phyloP scores from a whole-genome alignment of 2,888 invertebrate species.

The Hydropsyche betteni region DNA sequence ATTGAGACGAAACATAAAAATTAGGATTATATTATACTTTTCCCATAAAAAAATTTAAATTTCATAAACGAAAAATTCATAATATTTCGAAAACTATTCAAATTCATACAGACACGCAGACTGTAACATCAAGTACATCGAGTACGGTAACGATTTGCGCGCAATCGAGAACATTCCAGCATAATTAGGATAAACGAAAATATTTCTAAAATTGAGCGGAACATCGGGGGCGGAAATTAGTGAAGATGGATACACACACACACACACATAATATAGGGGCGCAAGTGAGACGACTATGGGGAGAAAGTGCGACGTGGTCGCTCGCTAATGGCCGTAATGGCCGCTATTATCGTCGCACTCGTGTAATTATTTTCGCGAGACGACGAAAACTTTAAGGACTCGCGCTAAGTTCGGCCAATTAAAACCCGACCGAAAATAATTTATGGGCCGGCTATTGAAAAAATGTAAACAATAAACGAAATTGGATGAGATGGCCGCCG shows the following conservation, averaged over 20 bases:
- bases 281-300: neutral
- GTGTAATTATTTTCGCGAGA: conserved; percentile 24
- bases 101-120: too few species aligned
- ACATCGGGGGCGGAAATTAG: neutral
- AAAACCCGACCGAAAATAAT: conserved; percentile 2
- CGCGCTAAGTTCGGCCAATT: conserved; percentile 27
- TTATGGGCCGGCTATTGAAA: neutral
- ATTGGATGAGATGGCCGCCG: neutral
- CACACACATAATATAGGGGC: too few species aligned
- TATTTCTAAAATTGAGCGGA: conserved; percentile 23
- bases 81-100: too few species aligned
- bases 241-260: too few species aligned
- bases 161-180: neutral
- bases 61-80: too few species aligned
- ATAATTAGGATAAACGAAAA: conserved; percentile 14
- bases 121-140: too few species aligned
- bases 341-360: conserved; percentile 29
- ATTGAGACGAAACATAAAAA: too few species aligned
- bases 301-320: neutral
- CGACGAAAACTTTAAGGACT: conserved; percentile 26
- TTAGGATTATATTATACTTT: too few species aligned
- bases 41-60: too few species aligned
- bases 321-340: conserved; percentile 14
- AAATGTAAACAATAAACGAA: neutral
- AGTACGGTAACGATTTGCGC: too few species aligned